Percentiles rank a stretch among this genome's conserved stretches.
Conservation (phyloP, 2,113 vertebrate genomes). For the Plectropomus leopardus region DNA sequence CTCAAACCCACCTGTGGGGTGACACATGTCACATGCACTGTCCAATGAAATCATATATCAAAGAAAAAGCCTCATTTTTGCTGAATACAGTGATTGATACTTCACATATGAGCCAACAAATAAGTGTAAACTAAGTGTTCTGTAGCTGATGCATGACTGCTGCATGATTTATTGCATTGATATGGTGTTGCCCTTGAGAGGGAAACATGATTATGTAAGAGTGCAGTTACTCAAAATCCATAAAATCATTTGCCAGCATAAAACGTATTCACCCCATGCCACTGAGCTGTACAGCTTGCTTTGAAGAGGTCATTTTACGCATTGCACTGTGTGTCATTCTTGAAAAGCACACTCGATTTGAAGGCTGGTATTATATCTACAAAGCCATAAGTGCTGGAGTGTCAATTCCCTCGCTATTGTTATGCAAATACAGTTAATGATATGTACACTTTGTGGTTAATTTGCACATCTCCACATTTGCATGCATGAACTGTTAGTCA, state of each 20-base stretch:
- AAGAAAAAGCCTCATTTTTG: neutral
- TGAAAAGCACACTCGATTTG: neutral
- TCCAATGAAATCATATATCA: neutral
- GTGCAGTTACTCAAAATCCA: conserved; percentile 62
- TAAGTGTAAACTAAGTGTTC: conserved; percentile 18
- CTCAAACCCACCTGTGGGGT: conserved; percentile 15
- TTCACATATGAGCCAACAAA: conserved; percentile 20
- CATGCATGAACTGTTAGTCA: neutral
- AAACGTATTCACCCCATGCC: conserved; percentile 40
- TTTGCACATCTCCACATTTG: neutral
- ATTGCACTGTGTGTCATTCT: neutral
- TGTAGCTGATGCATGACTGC: conserved; percentile 39
- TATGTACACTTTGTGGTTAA: too few species aligned
- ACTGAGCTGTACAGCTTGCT: neutral
- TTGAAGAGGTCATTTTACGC: neutral
- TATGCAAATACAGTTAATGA: neutral
- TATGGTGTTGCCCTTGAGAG: conserved; percentile 57
- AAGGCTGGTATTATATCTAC: conserved; percentile 16
- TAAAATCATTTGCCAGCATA: conserved; percentile 42
- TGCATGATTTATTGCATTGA: conserved; percentile 63
- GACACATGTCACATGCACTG: neutral
- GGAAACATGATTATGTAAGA: conserved; percentile 54
- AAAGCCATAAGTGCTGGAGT: conserved; percentile 23
- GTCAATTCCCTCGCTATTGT: neutral
- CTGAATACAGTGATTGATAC: conserved; percentile 8